These are phyloP conservation scores for Chaetophractus vellerosus DNA, from an alignment of 2,797 vertebrate species.

Conservation along the genomic window DNA sequence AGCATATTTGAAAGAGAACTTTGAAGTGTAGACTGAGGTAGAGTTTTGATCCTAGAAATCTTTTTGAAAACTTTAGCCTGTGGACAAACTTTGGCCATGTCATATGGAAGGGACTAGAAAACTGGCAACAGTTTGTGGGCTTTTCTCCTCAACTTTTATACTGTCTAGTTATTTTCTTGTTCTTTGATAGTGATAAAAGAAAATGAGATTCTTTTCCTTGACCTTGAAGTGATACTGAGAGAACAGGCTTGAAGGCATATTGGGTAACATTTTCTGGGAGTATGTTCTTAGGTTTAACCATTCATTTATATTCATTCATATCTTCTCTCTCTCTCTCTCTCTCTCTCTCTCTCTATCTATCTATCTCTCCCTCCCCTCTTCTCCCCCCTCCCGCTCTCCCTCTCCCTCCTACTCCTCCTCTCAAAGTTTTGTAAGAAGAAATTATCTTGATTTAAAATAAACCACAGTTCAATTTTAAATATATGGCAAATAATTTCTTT, in stretches of 20 bases:
- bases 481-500: constrained; percentile 57
- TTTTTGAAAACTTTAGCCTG: neutral
- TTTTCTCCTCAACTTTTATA: neutral
- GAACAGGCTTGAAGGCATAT: neutral
- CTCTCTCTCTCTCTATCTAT: neutral
- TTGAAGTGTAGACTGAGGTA: constrained; percentile 28
- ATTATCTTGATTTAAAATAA: constrained; percentile 31
- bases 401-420: no score
- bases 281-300: constrained; percentile 8
- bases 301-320: neutral
- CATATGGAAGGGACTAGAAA: neutral
- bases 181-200: constrained; percentile 34
- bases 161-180: neutral
- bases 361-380: neutral
- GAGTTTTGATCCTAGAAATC: constrained; percentile 29
- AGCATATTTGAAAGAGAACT: constrained; percentile 21
- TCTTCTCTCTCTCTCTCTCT: neutral
- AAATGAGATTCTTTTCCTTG: constrained; percentile 21
- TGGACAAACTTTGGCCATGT: neutral
- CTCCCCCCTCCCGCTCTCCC: neutral
- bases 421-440: constrained; percentile 18
- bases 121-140: neutral
- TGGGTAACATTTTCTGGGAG: neutral
- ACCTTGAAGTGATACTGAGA: neutral
- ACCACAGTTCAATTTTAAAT: constrained; percentile 55